These are phyloP conservation scores for Ailurus styani DNA, from an alignment of 2,113 vertebrate genomes.

Conservation along the genomic window DNA sequence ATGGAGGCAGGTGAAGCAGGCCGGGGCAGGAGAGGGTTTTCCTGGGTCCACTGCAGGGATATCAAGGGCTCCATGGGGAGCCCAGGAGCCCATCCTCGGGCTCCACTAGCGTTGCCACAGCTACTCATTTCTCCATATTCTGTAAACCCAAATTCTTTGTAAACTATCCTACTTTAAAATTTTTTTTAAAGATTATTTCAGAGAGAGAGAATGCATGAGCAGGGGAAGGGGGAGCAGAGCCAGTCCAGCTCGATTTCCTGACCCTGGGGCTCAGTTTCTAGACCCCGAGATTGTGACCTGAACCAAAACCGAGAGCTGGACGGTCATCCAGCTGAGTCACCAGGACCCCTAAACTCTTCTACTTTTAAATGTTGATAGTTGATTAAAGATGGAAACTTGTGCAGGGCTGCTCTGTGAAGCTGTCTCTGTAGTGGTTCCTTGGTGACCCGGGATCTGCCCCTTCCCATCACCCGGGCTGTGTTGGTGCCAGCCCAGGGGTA, in stretches of 20 bases:
- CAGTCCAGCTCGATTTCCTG: not conserved
- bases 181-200: not conserved
- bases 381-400: not conserved
- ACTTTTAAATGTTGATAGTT: not conserved
- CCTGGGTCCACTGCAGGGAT: not conserved
- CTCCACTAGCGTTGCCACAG: not conserved
- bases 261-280: not conserved
- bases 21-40: not conserved
- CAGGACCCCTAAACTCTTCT: not conserved
- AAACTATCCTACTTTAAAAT: not conserved
- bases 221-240: not conserved
- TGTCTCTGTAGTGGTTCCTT: not conserved
- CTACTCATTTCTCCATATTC: not conserved
- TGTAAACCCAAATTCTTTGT: not conserved
- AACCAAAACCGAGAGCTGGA: not conserved
- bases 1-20: not conserved
- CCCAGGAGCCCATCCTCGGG: not conserved
- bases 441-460: not conserved
- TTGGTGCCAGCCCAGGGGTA: not conserved
- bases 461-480: rapidly evolving
- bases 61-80: not conserved
- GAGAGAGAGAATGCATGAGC: not conserved
- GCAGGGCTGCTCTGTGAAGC: not conserved
- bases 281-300: not conserved
- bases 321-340: not conserved